Evolutionary conservation across 2,113 vertebrate species (phyloP).

Genomic region (Ancistrus triradiatus): DNA sequence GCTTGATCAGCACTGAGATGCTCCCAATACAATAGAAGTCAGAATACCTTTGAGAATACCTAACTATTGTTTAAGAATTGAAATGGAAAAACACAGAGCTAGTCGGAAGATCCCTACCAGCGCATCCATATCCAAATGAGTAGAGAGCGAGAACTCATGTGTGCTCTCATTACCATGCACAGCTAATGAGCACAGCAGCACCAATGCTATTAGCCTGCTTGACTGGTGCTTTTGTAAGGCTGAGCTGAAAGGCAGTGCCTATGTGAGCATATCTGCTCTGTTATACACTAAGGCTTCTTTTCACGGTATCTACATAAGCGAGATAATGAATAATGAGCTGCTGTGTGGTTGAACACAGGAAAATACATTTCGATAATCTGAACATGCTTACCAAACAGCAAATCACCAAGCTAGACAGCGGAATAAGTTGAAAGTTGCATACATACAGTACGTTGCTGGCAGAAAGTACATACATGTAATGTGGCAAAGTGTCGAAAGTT

Average conservation of each 20-base stretch:
- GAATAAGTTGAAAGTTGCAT: not conserved
- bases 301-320: slow-evolving; percentile 16
- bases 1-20: slow-evolving; percentile 8
- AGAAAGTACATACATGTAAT: not conserved
- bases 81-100: slow-evolving; percentile 3
- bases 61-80: slow-evolving; percentile 8
- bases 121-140: slow-evolving; percentile 49
- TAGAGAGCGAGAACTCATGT: slow-evolving; percentile 55
- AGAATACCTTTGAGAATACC: not conserved
- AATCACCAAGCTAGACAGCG: not conserved
- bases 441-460: no score
- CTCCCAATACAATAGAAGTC: not conserved
- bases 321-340: not conserved
- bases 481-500: not conserved
- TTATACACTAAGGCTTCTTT: slow-evolving; percentile 16
- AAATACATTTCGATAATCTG: not conserved
- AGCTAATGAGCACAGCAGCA: slow-evolving; percentile 60
- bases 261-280: slow-evolving; percentile 29
- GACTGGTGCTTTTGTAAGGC: slow-evolving; percentile 56
- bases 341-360: not conserved
- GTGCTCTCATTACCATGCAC: slow-evolving; percentile 47
- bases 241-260: slow-evolving; percentile 27
- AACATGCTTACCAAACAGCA: not conserved
- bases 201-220: slow-evolving; percentile 56
- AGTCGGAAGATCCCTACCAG: slow-evolving; percentile 58